Conservation (phyloP, 2,113 vertebrate genomes). For the Phyllostomus discolor region DNA sequence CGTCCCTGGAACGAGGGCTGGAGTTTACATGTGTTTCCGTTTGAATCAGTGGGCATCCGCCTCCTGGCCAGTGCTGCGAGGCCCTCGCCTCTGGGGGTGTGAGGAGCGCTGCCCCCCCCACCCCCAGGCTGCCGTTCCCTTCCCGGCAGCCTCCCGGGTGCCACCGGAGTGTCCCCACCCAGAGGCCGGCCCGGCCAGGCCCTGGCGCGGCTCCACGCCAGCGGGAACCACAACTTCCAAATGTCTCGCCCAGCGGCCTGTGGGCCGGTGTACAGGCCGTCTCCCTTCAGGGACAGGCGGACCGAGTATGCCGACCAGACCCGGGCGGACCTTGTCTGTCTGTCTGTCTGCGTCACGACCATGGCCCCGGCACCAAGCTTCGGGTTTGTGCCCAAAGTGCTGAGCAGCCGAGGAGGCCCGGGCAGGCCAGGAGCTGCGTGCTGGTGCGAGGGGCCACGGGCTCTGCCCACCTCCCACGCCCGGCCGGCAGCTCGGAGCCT, state of each 20-base stretch:
- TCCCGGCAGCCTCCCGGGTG: neutral
- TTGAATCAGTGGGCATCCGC: neutral
- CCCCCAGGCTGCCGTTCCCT: neutral
- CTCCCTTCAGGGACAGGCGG: neutral
- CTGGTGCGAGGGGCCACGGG: no score
- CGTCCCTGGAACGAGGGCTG: neutral
- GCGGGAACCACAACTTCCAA: neutral
- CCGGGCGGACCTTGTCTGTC: neutral
- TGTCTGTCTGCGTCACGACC: neutral
- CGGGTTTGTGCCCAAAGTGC: neutral
- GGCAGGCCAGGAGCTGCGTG: neutral
- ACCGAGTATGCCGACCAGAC: neutral
- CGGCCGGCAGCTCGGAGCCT: neutral
- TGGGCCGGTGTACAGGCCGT: neutral
- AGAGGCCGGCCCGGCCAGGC: neutral
- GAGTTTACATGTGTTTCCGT: neutral
- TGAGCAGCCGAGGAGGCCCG: neutral
- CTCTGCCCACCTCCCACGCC: no score
- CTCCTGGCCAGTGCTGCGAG: neutral
- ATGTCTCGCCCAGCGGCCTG: neutral
- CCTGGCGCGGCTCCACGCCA: neutral
- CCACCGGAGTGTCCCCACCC: neutral
- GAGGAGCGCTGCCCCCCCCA: neutral
- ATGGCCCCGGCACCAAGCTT: neutral
- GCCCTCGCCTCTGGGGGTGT: neutral